These are phyloP conservation scores for Pardalotus punctatus DNA, from an alignment of 2,113 vertebrate species.

Conservation along the genomic window DNA sequence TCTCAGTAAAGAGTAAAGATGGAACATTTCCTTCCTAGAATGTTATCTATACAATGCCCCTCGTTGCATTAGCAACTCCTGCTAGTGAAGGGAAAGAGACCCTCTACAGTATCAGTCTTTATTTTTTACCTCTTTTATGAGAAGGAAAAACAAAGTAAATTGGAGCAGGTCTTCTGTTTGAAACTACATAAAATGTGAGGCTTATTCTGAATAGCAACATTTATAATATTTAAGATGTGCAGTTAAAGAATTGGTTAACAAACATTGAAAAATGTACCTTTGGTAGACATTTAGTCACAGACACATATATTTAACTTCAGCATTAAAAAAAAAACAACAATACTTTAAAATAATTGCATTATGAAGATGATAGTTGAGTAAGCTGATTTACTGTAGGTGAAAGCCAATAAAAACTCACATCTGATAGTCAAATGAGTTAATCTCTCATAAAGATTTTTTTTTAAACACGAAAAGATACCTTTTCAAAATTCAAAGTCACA, in stretches of 20 bases:
- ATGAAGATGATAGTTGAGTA: not conserved
- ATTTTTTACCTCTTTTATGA: not conserved
- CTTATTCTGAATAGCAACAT: not conserved
- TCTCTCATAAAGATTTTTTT: not conserved
- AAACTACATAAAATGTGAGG: rapidly evolving
- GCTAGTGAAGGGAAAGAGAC: not conserved
- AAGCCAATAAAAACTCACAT: not conserved
- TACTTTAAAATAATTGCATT: not conserved
- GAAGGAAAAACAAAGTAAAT: not conserved
- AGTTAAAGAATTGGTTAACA: not conserved
- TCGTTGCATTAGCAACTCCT: not conserved
- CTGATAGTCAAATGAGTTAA: not conserved
- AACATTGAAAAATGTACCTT: not conserved
- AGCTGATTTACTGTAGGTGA: not conserved
- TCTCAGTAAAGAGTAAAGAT: not conserved
- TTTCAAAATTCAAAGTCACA: not conserved
- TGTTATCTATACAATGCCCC: not conserved
- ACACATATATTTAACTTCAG: not conserved
- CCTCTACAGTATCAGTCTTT: not conserved
- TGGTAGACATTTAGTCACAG: not conserved
- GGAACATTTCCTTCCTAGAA: not conserved
- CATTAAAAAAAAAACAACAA: not conserved
- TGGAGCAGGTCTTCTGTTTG: not conserved
- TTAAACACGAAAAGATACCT: not conserved
- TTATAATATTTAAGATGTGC: not conserved